These are phyloP conservation scores for Miltochrista miniata DNA, from an alignment of 2,888 invertebrate species.

Conservation along the genomic window DNA sequence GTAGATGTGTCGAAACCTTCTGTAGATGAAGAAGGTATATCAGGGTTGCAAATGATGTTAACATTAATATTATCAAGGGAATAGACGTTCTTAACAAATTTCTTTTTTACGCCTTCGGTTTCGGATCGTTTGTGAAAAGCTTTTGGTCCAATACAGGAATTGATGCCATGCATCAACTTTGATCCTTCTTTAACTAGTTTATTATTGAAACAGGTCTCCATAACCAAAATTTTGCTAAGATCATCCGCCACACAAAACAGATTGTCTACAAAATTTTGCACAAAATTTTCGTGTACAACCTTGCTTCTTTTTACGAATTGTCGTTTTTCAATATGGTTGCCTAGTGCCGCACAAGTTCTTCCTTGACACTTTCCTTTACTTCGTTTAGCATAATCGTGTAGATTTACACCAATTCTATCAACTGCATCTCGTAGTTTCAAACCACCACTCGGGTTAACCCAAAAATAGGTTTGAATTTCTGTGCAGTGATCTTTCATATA, in stretches of 20 bases:
- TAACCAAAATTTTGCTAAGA: conserved; percentile 36
- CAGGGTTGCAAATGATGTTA: conserved; percentile 60
- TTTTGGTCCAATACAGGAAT: conserved; percentile 34
- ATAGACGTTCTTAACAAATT: conserved; percentile 45
- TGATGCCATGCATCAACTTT: conserved; percentile 32
- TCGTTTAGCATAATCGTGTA: conserved; percentile 65
- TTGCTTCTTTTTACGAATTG: conserved; percentile 12
- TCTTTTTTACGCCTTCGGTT: conserved; percentile 12
- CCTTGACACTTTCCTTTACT: conserved; percentile 66
- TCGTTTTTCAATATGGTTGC: conserved; percentile 56
- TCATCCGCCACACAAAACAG: conserved; percentile 37
- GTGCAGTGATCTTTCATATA: conserved; percentile 70
- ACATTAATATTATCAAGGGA: conserved; percentile 64
- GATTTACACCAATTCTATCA: conserved; percentile 54
- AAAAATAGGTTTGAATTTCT: conserved; percentile 70
- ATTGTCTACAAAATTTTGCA: conserved; percentile 24
- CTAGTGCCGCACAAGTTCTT: conserved; percentile 54
- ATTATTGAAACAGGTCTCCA: conserved; percentile 31
- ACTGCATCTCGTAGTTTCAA: conserved; percentile 61
- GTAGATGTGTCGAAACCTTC: not conserved
- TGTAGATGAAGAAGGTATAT: conserved; percentile 6
- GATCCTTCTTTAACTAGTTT: conserved; percentile 37
- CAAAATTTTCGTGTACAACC: conserved; percentile 19
- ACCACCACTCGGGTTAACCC: conserved; percentile 67
- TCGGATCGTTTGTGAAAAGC: conserved; percentile 23